phyloP scores from a whole-genome alignment of 2,888 invertebrate genomes.

The Cryptophagus acutangulus region DNA sequence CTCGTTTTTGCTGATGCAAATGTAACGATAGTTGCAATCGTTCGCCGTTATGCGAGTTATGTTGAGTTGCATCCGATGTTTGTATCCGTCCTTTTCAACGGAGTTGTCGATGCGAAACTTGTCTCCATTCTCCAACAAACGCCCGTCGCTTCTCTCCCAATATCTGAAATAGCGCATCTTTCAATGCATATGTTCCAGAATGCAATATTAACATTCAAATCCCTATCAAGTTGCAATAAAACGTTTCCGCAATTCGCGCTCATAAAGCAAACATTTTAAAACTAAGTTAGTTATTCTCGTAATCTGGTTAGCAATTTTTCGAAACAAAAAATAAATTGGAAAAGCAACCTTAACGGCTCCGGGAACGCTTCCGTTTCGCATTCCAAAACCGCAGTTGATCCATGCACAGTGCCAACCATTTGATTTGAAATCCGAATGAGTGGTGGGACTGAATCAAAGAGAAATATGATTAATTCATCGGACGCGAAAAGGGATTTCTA shows the following conservation, averaged over 20 bases:
- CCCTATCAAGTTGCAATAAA: not conserved
- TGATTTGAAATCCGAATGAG: conserved; percentile 75
- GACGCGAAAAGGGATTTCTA: no score
- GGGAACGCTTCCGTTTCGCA: conserved; percentile 88
- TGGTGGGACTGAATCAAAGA: conserved; percentile 70
- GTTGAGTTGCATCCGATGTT: conserved; percentile 74
- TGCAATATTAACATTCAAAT: no score
- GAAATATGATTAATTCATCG: no score
- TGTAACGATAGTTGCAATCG: conserved; percentile 68
- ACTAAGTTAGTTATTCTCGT: no score
- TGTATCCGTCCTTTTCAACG: conserved; percentile 53
- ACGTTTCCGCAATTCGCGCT: not conserved
- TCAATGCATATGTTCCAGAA: not conserved
- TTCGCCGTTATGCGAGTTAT: conserved; percentile 62
- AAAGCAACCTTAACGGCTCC: conserved; percentile 68
- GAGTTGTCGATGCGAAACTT: conserved; percentile 60
- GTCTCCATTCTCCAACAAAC: conserved; percentile 63
- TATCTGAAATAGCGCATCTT: conserved; percentile 56
- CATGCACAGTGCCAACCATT: conserved; percentile 66
- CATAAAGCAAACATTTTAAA: no score
- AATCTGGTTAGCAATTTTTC: no score
- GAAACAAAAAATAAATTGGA: no score
- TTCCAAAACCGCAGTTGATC: conserved; percentile 65
- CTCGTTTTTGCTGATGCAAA: conserved; percentile 82
- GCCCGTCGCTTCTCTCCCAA: conserved; percentile 77